Percentiles rank a stretch among this genome's conserved stretches.
Conservation (phyloP, 2,113 vertebrate species). For the Thunnus maccoyii region DNA sequence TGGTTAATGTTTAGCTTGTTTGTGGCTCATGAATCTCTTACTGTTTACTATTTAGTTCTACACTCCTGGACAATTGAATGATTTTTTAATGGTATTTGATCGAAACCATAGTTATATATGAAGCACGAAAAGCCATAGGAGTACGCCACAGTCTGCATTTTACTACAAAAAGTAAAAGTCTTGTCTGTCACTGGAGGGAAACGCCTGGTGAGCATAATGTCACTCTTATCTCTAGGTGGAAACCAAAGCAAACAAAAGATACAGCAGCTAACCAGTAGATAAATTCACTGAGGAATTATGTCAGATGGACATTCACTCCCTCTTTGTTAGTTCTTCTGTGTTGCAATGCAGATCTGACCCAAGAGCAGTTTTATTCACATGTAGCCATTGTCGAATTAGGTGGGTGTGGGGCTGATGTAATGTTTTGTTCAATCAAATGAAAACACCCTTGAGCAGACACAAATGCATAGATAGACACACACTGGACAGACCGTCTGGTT, state of each 20-base stretch:
- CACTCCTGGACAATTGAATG: neutral
- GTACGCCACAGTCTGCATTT: neutral
- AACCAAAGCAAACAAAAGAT: slow-evolving; percentile 72
- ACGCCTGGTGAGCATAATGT: slow-evolving; percentile 14
- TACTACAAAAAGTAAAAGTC: slow-evolving; percentile 20
- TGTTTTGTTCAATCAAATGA: slow-evolving; percentile 48
- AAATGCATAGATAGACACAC: slow-evolving; percentile 3
- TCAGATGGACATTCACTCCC: slow-evolving; percentile 47
- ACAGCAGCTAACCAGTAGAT: slow-evolving; percentile 24
- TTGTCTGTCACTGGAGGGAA: slow-evolving; percentile 22
- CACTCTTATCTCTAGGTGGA: slow-evolving; percentile 61
- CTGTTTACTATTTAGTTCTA: neutral
- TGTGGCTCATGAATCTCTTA: neutral
- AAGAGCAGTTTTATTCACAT: slow-evolving; percentile 40
- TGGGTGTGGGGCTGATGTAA: slow-evolving; percentile 64
- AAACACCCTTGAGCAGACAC: slow-evolving; percentile 32
- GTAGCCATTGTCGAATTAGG: slow-evolving; percentile 23
- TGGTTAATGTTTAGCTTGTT: slow-evolving; percentile 11
- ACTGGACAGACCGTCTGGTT: neutral
- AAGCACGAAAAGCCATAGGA: neutral
- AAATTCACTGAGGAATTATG: slow-evolving; percentile 47
- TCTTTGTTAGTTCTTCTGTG: slow-evolving; percentile 36
- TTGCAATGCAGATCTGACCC: slow-evolving; percentile 42
- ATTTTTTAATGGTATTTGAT: slow-evolving; percentile 15
- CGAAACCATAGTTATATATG: neutral